Evolutionary conservation across 1,140 invertebrate genomes (phyloP), one percentile per base, ranked within the genome.

Genomic region (Halesus radiatus): DNA sequence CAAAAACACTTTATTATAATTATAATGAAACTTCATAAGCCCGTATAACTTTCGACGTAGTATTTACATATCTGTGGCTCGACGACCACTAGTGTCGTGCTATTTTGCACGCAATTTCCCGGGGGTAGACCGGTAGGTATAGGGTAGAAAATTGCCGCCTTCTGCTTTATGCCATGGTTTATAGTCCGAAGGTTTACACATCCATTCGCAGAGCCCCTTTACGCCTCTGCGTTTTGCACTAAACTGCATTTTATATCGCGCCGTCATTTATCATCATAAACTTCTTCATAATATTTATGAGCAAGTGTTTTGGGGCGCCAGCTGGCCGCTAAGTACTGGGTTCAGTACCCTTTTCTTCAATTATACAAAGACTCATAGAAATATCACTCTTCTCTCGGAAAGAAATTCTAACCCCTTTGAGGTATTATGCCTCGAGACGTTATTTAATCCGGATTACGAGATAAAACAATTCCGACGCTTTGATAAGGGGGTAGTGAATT

Each of bases 241-340:
- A 64, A 62, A 68, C 18, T 82, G 81, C 81, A 82, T 82, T 79
- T 82, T 81, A 79, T 62, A 7, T 52, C 50, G n/a, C 22, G 32
- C 15, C 56, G 54, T 75, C 76, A 77, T 82, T 79, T 75, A 82
- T 82, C 81, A 82, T 82, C 78, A 66, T 80, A 77, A 80, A 80
- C 53, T 64, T 62, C 15, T 80, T 77, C 68, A 82, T 77, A 76
- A 78, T 81, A 82, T 82, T 82, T 79, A 82, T 82, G 81, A 79
- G 76, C 3, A 64, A 37, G 66, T 20, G 18, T 52, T 60, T 70
- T 20, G 8, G 79, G 73, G 73, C 80, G 80, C 60, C 80, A 81
- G 58, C 68, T 81, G 76, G 76, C 20, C 22, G 22, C 29, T 15
- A 10, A 58, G 37, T 64, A 64, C 75, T 7, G 37, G 37, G 37